Conservation (phyloP, 2,888 invertebrate genomes). For the Osmoderma eremita region DNA sequence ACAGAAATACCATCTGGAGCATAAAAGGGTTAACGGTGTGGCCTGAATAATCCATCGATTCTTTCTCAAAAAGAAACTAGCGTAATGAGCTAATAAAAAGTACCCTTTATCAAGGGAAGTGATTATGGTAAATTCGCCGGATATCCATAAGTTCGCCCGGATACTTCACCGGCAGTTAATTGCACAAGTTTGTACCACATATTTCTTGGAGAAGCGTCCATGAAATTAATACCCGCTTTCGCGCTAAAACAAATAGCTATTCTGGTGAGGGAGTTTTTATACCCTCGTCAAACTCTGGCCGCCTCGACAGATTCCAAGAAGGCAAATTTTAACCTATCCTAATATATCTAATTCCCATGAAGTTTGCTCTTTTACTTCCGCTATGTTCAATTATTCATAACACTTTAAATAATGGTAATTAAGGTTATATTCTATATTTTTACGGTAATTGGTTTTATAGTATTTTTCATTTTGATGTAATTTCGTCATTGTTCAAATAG, state of each 20-base stretch:
- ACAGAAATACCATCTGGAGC: no score
- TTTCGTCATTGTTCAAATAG: no score
- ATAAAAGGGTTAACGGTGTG: no score
- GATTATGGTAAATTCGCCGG: neutral
- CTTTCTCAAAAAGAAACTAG: no score
- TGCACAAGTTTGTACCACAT: conserved; percentile 5
- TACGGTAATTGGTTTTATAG: no score
- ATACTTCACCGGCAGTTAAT: neutral
- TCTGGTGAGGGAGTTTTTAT: conserved; percentile 1
- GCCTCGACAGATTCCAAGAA: neutral
- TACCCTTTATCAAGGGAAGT: no score
- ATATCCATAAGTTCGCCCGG: neutral
- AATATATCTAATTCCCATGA: conserved; percentile 2
- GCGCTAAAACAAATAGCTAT: conserved; percentile 2
- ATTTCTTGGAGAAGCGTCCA: neutral
- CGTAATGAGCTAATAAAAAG: no score
- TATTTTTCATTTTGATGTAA: no score
- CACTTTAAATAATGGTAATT: conserved; percentile 10
- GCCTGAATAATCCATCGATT: no score
- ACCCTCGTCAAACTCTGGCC: neutral
- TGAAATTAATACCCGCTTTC: conserved; percentile 7
- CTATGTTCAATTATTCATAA: conserved; percentile 4
- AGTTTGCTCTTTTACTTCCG: conserved; percentile 4
- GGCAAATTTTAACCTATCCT: conserved; percentile 7
- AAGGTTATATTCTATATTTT: no score